Evolutionary conservation across 2,888 invertebrate genomes (phyloP).

Genomic region (Uropetala carovei): DNA sequence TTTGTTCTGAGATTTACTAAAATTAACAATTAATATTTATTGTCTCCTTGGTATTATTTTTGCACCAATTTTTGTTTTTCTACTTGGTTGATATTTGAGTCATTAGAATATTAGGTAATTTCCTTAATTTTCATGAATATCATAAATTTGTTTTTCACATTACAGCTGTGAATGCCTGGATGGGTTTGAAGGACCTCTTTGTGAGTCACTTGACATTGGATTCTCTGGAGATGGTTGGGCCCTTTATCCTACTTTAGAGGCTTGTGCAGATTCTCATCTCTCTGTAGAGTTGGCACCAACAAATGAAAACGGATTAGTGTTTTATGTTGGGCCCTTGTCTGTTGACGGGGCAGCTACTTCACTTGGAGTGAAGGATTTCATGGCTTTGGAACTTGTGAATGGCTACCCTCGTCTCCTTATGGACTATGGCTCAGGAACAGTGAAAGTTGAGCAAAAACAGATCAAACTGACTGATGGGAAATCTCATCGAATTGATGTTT

Average conservation of each 20-base stretch:
- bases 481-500: conserved; percentile 91
- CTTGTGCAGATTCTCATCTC: conserved; percentile 90
- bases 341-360: conserved; percentile 73
- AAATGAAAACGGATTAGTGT: conserved; percentile 87
- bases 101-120: not conserved
- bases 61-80: not conserved
- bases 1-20: too few species aligned
- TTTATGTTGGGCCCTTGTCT: conserved; percentile 91
- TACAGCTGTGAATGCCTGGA: conserved; percentile 87
- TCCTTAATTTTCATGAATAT: not conserved
- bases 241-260: conserved; percentile 91
- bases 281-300: conserved; percentile 88
- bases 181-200: conserved; percentile 90
- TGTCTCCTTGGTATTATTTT: too few species aligned
- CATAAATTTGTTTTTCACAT: not conserved
- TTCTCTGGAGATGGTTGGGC: conserved; percentile 96
- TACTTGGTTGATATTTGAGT: too few species aligned
- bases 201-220: conserved; percentile 91
- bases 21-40: too few species aligned
- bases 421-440: conserved; percentile 92
- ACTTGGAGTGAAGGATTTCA: conserved; percentile 82
- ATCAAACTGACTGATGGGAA: conserved; percentile 89
- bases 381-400: conserved; percentile 89
- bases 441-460: conserved; percentile 82
- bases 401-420: conserved; percentile 90